phyloP scores from a whole-genome alignment of 2,113 vertebrate species.

The Equus quagga region DNA sequence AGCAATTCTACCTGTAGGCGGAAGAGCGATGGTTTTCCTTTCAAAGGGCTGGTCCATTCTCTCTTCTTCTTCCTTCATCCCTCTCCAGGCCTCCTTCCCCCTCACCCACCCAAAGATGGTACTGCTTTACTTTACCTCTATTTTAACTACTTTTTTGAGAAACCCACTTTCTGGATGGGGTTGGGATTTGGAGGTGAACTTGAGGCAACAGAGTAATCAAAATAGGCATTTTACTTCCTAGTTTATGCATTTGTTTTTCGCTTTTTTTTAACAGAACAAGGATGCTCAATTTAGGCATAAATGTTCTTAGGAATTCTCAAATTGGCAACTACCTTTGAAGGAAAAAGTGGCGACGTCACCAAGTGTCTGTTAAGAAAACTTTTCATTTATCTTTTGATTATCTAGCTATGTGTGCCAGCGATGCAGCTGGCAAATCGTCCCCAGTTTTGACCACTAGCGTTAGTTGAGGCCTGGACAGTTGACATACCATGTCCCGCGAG shows the following conservation, averaged over 20 bases:
- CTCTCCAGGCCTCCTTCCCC: not conserved
- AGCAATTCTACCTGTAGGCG: not conserved
- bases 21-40: not conserved
- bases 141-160: not conserved
- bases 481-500: not conserved
- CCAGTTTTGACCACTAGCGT: not conserved
- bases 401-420: not conserved
- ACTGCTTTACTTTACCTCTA: not conserved
- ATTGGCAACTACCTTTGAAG: constrained; percentile 32
- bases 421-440: not conserved
- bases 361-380: not conserved
- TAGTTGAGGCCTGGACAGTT: not conserved
- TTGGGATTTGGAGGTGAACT: not conserved
- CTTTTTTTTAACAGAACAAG: not conserved
- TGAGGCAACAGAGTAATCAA: not conserved
- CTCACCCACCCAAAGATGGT: not conserved
- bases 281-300: not conserved
- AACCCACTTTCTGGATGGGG: not conserved
- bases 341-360: not conserved
- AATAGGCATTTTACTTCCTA: not conserved
- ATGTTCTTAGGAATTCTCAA: not conserved
- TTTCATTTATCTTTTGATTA: not conserved
- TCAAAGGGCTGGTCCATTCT: not conserved
- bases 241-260: not conserved
- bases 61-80: not conserved